Evolutionary conservation across 2,797 vertebrate genomes (phyloP).

Genomic region (Ptychobarbus kaznakovi): DNA sequence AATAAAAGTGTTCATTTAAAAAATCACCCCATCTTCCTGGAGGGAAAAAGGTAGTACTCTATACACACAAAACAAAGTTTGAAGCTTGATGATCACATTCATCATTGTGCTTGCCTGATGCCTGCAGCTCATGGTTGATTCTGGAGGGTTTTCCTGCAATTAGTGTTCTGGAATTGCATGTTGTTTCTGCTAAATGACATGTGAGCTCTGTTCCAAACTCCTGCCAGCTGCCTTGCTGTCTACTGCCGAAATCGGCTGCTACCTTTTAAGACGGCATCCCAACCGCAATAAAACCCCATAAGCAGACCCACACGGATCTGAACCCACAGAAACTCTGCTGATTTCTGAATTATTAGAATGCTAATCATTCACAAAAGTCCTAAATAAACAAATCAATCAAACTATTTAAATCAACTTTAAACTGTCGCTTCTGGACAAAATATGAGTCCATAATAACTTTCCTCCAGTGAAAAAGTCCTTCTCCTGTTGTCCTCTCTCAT

Average conservation of each 20-base stretch:
- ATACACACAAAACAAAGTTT: too few species aligned
- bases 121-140: neutral
- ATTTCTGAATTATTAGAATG: neutral
- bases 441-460: neutral
- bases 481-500: neutral
- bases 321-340: neutral
- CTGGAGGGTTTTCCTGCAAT: neutral
- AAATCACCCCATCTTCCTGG: neutral
- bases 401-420: neutral
- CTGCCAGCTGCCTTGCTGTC: neutral
- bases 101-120: neutral
- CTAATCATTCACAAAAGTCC: neutral
- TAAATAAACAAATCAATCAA: neutral
- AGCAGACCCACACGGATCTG: neutral
- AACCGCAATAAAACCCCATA: neutral
- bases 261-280: neutral
- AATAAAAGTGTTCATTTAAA: neutral
- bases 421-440: neutral
- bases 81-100: neutral
- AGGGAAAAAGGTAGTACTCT: neutral
- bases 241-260: neutral
- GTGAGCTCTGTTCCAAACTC: neutral
- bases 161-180: slow-evolving; percentile 6
- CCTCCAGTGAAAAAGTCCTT: neutral
- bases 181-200: slow-evolving; percentile 8